Evolutionary conservation across 2,888 invertebrate species (phyloP).

Genomic region (Saturnia japonica): DNA sequence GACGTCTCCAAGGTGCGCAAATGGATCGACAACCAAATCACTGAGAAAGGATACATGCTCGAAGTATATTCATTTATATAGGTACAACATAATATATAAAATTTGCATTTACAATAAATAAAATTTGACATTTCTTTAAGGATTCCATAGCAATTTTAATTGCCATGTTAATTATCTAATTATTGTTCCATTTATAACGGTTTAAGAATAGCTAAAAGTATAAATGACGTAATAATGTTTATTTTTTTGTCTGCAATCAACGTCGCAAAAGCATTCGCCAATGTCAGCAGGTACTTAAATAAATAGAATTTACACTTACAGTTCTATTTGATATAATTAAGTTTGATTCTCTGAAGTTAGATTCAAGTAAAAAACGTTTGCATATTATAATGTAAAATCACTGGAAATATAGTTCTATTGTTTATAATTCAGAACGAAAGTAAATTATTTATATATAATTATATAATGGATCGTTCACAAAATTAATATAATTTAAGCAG

Average conservation of each 20-base stretch:
- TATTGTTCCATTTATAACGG: too few species aligned
- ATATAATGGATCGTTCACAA: too few species aligned
- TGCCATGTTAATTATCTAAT: too few species aligned
- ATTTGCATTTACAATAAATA: not conserved
- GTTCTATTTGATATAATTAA: not conserved
- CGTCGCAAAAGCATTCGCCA: too few species aligned
- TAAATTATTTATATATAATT: too few species aligned
- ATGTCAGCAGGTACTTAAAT: too few species aligned
- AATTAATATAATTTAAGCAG: too few species aligned
- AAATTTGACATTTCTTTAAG: not conserved
- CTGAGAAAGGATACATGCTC: conserved; percentile 64
- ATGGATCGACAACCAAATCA: conserved; percentile 86
- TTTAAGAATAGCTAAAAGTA: too few species aligned
- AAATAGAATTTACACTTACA: not conserved
- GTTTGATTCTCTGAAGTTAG: not conserved
- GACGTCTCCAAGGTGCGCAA: conserved; percentile 83
- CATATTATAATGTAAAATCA: not conserved
- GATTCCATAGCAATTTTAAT: too few species aligned
- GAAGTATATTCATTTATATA: not conserved
- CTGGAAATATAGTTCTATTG: too few species aligned
- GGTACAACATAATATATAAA: not conserved
- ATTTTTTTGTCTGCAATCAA: too few species aligned
- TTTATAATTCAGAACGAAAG: not conserved
- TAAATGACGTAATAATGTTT: too few species aligned
- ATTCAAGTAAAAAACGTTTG: not conserved